phyloP scores from a whole-genome alignment of 1,140 invertebrate genomes.

The Nymphalis io region DNA sequence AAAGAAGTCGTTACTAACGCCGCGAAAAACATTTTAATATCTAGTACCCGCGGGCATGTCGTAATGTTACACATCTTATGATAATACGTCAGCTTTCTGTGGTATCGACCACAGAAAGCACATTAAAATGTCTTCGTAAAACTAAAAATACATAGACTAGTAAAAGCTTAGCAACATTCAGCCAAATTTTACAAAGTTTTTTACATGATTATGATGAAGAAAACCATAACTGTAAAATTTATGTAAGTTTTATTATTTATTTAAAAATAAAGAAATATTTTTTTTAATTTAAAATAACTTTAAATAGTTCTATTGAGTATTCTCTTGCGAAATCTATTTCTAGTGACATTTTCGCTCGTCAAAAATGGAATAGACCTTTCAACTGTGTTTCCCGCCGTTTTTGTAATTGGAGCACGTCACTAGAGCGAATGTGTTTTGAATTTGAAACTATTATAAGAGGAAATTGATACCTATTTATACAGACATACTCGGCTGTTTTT shows the following conservation, averaged over 20 bases:
- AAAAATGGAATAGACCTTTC: constrained; percentile 15
- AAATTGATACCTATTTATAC: background rate
- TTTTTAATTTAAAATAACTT: background rate
- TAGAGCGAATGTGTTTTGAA: constrained; percentile 6
- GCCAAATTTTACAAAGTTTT: background rate
- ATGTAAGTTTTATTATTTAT: background rate
- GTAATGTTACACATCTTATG: background rate
- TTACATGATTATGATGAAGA: too few relatives aligned
- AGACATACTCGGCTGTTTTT: too few relatives aligned
- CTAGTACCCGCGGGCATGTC: background rate
- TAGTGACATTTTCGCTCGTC: background rate
- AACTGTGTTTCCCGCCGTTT: constrained; percentile 10
- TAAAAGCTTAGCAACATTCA: background rate
- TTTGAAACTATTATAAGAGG: constrained; percentile 4
- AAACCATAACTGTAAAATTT: too few relatives aligned
- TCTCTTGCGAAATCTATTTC: background rate
- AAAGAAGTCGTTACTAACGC: background rate
- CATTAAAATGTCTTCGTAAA: constrained; percentile 1
- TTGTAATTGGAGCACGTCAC: constrained; percentile 19
- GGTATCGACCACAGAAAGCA: background rate
- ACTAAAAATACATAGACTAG: background rate
- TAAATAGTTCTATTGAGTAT: background rate
- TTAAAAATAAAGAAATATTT: background rate
- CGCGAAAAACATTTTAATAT: background rate
- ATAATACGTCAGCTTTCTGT: background rate